These are phyloP conservation scores for Diploscapter pachys DNA, from an alignment of 1,140 invertebrate species.

Conservation along the genomic window DNA sequence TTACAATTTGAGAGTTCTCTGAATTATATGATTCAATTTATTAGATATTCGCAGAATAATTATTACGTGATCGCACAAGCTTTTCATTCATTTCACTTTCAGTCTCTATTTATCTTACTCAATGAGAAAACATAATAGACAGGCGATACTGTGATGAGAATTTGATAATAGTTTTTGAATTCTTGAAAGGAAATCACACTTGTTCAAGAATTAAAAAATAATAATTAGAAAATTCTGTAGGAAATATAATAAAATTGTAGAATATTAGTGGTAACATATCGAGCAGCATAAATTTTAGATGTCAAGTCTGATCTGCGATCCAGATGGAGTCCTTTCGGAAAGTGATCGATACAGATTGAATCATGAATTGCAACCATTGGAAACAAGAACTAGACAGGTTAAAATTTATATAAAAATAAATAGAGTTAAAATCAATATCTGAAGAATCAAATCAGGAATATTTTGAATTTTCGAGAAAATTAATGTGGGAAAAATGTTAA, in stretches of 20 bases:
- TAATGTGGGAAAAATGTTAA: too few species aligned
- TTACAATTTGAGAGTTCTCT: too few species aligned
- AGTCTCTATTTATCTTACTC: not conserved
- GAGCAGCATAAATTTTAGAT: slow-evolving; percentile 35
- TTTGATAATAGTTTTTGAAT: not conserved
- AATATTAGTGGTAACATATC: too few species aligned
- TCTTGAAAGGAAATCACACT: not conserved
- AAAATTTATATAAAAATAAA: slow-evolving; percentile 7
- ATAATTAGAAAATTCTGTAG: too few species aligned
- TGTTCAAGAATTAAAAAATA: slow-evolving; percentile 34
- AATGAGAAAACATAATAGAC: not conserved
- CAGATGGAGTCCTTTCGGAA: slow-evolving; percentile 49
- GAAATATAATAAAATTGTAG: too few species aligned
- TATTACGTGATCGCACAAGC: too few species aligned
- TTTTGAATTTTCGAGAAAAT: too few species aligned
- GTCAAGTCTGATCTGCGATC: slow-evolving; percentile 48
- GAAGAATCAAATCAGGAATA: too few species aligned
- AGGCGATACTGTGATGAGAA: too few species aligned
- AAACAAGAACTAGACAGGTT: slow-evolving; percentile 45
- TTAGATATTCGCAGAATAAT: too few species aligned
- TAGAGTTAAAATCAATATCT: too few species aligned
- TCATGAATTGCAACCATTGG: slow-evolving; percentile 52
- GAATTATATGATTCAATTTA: too few species aligned
- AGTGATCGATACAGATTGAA: slow-evolving; percentile 50
- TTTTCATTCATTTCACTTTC: not conserved